These are phyloP conservation scores for Triplophysa bombifrons DNA, from an alignment of 2,797 vertebrate species.

Conservation along the genomic window DNA sequence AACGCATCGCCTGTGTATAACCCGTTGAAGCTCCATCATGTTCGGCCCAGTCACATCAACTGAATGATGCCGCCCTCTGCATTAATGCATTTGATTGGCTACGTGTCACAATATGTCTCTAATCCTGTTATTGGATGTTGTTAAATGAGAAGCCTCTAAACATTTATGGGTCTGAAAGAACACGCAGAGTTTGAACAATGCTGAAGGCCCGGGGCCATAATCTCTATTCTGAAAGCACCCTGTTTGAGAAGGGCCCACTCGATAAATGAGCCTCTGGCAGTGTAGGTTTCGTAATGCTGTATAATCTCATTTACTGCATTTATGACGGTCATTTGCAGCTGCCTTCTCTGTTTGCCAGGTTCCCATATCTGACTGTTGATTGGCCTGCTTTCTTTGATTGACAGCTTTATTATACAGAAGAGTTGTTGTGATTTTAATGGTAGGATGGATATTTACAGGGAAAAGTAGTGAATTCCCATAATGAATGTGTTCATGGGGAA, in stretches of 20 bases:
- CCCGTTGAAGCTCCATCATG: conserved; percentile 17
- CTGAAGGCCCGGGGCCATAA: conserved; percentile 19
- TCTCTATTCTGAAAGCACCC: conserved; percentile 37
- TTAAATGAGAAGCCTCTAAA: conserved; percentile 50
- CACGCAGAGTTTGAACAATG: conserved; percentile 52
- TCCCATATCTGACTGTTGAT: not conserved
- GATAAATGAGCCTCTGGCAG: conserved; percentile 25
- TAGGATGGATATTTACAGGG: no score
- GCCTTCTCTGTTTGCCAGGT: conserved; percentile 5
- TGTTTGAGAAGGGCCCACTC: conserved; percentile 32
- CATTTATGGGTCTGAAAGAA: conserved; percentile 56
- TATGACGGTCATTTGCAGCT: conserved; percentile 28
- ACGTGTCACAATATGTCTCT: conserved; percentile 35
- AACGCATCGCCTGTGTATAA: no score
- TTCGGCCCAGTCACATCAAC: not conserved
- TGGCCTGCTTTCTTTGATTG: not conserved
- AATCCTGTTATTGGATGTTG: conserved; percentile 55
- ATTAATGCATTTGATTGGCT: conserved; percentile 32
- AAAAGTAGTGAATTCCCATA: not conserved
- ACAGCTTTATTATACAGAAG: not conserved
- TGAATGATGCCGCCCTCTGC: conserved; percentile 15
- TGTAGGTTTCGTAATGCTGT: conserved; percentile 33
- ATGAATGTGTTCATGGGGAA: no score
- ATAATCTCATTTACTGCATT: conserved; percentile 53
- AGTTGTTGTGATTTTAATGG: not conserved